These are phyloP conservation scores for Prolemur simus DNA, from an alignment of 2,113 vertebrate species.

Conservation along the genomic window DNA sequence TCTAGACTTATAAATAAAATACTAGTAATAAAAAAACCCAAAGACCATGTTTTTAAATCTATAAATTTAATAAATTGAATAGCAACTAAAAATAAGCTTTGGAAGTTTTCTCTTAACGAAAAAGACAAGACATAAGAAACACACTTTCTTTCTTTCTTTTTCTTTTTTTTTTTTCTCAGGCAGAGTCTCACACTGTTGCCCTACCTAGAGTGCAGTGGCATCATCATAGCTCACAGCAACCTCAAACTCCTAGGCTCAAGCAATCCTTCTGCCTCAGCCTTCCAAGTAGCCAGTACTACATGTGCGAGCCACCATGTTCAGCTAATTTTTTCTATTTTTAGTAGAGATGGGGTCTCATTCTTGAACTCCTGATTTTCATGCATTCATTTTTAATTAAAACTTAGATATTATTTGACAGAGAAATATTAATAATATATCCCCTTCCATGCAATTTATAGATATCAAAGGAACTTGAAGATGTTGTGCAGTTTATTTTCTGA, in stretches of 20 bases:
- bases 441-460: not conserved
- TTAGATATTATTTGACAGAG: not conserved
- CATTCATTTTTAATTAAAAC: not conserved
- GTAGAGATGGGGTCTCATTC: too few species aligned
- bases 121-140: not conserved
- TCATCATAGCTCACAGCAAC: too few species aligned
- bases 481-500: not conserved
- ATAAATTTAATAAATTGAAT: not conserved
- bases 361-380: too few species aligned
- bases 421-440: not conserved
- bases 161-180: not conserved
- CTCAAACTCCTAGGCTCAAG: too few species aligned
- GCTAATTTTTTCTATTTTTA: too few species aligned
- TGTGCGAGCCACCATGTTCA: too few species aligned
- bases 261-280: too few species aligned
- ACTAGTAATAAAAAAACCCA: not conserved
- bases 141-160: too few species aligned
- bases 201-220: too few species aligned
- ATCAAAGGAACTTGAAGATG: not conserved
- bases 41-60: not conserved
- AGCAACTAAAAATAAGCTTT: not conserved
- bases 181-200: too few species aligned
- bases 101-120: not conserved
- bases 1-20: not conserved
- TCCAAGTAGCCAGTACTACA: too few species aligned